These are phyloP conservation scores for Bombus superbus DNA, from an alignment of 1,140 invertebrate species.

Conservation along the genomic window DNA sequence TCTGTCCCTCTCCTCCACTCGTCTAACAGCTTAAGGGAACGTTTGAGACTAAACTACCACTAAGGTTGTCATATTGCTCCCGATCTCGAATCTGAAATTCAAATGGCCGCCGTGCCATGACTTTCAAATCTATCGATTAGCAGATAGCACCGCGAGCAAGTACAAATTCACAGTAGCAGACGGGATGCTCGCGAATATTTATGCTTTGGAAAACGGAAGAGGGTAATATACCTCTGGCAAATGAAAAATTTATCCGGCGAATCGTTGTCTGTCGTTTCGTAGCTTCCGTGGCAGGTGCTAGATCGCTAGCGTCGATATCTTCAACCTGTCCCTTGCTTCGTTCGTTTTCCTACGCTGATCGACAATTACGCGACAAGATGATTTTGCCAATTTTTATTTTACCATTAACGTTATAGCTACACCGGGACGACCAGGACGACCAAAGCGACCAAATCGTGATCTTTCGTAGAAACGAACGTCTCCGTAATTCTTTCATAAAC, in stretches of 20 bases:
- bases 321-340: too few relatives aligned
- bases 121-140: slow-evolving; percentile 72
- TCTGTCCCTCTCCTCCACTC: too few relatives aligned
- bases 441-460: too few relatives aligned
- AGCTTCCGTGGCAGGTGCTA: too few relatives aligned
- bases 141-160: slow-evolving; percentile 49
- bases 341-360: neutral
- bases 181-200: slow-evolving; percentile 56
- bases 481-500: neutral
- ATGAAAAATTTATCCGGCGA: slow-evolving; percentile 47
- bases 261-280: slow-evolving; percentile 20
- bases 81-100: slow-evolving; percentile 68
- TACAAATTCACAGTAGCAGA: slow-evolving; percentile 60
- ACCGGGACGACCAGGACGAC: fast-evolving
- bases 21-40: slow-evolving; percentile 36
- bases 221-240: slow-evolving; percentile 28
- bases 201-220: slow-evolving; percentile 49
- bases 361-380: too few relatives aligned
- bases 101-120: slow-evolving; percentile 64
- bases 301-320: neutral
- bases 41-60: slow-evolving; percentile 56
- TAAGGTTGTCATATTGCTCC: slow-evolving; percentile 68
- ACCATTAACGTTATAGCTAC: too few relatives aligned
- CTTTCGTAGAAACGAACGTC: too few relatives aligned
- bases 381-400: too few relatives aligned